Evolutionary conservation across 1,140 invertebrate species (phyloP).

Genomic region (Cherax quadricarinatus): DNA sequence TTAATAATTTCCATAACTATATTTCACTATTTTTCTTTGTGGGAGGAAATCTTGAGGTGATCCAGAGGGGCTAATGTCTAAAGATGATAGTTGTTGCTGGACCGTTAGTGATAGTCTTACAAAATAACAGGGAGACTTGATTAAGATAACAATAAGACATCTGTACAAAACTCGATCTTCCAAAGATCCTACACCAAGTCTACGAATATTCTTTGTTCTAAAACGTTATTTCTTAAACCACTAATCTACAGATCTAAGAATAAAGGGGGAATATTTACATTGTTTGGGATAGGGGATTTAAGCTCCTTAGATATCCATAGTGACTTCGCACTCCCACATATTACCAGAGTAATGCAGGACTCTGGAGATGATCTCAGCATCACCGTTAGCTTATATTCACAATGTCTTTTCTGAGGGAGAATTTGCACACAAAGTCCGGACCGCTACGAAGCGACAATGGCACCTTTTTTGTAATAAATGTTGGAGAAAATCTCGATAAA

Average conservation of each 20-base stretch:
- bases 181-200: conserved; percentile 2
- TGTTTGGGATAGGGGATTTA: not conserved
- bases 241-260: conserved; percentile 5
- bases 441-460: conserved; percentile 3
- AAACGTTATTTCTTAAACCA: not conserved
- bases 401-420: not conserved
- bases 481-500: conserved; percentile 8
- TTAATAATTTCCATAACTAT: too few relatives aligned
- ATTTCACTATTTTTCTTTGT: too few relatives aligned
- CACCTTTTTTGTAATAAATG: not conserved
- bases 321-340: not conserved
- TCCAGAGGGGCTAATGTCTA: not conserved
- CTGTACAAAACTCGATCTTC: conserved; percentile 12
- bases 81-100: not conserved
- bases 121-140: conserved; percentile 7
- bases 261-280: not conserved
- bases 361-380: not conserved
- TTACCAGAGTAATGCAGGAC: not conserved
- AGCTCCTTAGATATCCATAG: not conserved
- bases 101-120: not conserved
- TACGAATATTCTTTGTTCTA: conserved; percentile 8
- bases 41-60: too few relatives aligned
- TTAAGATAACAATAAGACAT: conserved; percentile 3
- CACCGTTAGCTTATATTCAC: not conserved
- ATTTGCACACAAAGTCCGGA: not conserved